phyloP scores from a whole-genome alignment of 2,113 vertebrate genomes.

The Nothobranchius furzeri region DNA sequence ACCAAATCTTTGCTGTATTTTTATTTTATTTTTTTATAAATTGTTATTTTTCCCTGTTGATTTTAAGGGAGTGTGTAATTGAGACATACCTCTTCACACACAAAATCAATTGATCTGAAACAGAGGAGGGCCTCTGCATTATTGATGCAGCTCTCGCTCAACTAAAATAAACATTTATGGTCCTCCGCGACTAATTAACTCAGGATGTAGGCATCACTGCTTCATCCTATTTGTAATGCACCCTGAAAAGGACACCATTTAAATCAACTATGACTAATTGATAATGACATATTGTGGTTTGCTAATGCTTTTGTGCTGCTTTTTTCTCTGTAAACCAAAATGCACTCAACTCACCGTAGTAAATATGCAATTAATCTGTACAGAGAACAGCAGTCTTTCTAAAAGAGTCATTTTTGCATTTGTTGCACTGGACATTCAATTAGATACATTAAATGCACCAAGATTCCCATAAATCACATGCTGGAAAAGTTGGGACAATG shows the following conservation, averaged over 20 bases:
- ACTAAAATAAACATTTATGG: neutral
- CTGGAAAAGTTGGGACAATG: constrained; percentile 9
- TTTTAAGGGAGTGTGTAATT: neutral
- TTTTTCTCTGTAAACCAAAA: too few relatives aligned
- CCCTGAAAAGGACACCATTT: neutral
- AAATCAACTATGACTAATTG: neutral
- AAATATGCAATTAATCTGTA: too few relatives aligned
- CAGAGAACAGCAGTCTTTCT: too few relatives aligned
- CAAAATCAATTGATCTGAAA: neutral
- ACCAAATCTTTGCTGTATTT: neutral
- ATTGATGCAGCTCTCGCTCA: neutral
- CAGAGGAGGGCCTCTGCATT: neutral
- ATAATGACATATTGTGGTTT: neutral
- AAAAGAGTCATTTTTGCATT: too few relatives aligned
- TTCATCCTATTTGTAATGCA: neutral
- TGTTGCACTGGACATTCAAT: neutral
- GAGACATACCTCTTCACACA: neutral
- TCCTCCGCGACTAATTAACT: neutral
- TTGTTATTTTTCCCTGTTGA: neutral
- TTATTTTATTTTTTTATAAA: neutral
- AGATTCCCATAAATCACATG: constrained; percentile 1
- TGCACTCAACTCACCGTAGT: too few relatives aligned
- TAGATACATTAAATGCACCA: neutral
- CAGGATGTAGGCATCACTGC: neutral
- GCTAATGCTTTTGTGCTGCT: too few relatives aligned